phyloP scores from a whole-genome alignment of 2,888 invertebrate species.

The Mantis religiosa region DNA sequence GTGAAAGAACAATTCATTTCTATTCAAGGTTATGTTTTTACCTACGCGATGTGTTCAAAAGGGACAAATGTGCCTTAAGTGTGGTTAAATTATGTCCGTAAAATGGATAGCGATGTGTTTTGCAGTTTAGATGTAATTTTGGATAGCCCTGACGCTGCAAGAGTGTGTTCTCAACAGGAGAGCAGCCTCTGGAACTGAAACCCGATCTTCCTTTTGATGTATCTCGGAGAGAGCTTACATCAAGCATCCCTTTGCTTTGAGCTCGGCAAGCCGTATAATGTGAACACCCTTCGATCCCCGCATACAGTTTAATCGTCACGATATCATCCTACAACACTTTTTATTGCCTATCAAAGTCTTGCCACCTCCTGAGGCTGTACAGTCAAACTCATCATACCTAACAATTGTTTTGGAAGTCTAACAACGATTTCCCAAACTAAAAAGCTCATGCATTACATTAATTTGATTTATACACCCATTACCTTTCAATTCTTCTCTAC shows the following conservation, averaged over 20 bases:
- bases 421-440: too few relatives aligned
- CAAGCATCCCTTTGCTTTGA: neutral
- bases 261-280: neutral
- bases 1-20: too few relatives aligned
- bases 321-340: neutral
- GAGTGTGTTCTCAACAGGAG: neutral
- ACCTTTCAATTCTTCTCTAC: too few relatives aligned
- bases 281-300: neutral
- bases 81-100: too few relatives aligned
- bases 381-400: too few relatives aligned
- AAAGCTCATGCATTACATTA: too few relatives aligned
- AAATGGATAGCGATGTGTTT: accelerated
- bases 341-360: neutral
- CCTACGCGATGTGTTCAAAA: too few relatives aligned
- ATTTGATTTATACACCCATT: too few relatives aligned
- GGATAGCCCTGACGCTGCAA: neutral
- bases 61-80: too few relatives aligned
- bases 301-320: neutral
- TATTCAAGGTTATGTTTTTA: too few relatives aligned
- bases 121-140: neutral
- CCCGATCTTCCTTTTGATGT: neutral
- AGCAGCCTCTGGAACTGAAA: neutral
- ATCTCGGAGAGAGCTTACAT: neutral
- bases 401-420: too few relatives aligned
- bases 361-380: too few relatives aligned